Conservation (phyloP, 1,140 invertebrate genomes). For the Halictus rubicundus region DNA sequence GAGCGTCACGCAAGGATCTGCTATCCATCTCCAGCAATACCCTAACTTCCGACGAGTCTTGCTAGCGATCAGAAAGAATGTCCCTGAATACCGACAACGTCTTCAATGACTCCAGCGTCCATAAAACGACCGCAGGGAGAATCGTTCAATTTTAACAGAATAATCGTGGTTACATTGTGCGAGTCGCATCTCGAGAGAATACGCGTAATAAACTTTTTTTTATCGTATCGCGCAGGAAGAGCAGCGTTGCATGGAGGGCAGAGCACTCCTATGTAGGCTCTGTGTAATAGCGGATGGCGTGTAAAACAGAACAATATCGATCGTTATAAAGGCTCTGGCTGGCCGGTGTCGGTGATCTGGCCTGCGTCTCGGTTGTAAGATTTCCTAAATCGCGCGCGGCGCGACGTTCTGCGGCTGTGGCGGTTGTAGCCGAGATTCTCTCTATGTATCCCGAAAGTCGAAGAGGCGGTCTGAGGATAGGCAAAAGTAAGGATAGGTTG, state of each 20-base stretch:
- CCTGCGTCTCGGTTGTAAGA: constrained; percentile 26
- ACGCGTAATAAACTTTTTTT: background rate
- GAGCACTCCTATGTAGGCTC: no score
- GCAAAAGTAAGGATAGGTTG: constrained; percentile 1
- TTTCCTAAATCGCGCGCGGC: constrained; percentile 36
- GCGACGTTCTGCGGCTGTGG: background rate
- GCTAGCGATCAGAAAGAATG: background rate
- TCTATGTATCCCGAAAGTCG: constrained; percentile 9
- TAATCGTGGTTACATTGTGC: background rate
- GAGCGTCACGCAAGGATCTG: no score
- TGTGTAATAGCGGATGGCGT: constrained; percentile 4
- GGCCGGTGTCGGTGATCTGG: constrained; percentile 1
- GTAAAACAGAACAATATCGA: constrained; percentile 43
- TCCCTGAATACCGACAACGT: background rate
- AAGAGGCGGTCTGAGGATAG: constrained; percentile 42
- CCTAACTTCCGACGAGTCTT: no score
- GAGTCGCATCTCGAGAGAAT: background rate
- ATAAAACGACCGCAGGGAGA: background rate
- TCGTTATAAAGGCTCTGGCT: constrained; percentile 19
- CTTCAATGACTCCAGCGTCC: background rate
- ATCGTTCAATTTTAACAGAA: background rate
- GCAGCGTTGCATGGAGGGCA: background rate
- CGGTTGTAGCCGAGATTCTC: constrained; percentile 36
- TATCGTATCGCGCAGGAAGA: background rate
- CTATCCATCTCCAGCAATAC: no score